Evolutionary conservation across 2,113 vertebrate genomes (phyloP), one percentile per base, ranked within the genome.

Genomic region (Dicentrarchus labrax): DNA sequence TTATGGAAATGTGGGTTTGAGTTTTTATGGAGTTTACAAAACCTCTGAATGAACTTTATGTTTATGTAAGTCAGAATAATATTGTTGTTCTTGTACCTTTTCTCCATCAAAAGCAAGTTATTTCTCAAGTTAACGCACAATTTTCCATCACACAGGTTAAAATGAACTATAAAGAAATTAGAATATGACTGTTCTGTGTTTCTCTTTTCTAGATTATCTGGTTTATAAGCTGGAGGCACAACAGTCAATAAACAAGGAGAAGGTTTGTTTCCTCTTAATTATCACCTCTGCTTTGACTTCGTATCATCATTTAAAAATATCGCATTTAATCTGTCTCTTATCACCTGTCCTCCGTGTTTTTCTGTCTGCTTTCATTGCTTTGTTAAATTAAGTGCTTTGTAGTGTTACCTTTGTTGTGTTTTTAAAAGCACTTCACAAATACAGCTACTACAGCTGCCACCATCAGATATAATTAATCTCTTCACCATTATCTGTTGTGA

Each of bases 171-270:
- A 4, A 50, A 21, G 66, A 24, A 8, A 76, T 7, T 59, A n/a
- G 45, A 56, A 10, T 30, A 67, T 21, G n/a, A 3, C 12, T 60
- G 15, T 47, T 22, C 2, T 81, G 0, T 79, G 61, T 4, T 57
- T 74, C 22, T 86, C 11, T 85, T 51, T 93, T 83, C 11, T 72
- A 99, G 98, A 99, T 96, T 98, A 96, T 92, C 96, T 99, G 92
- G 96, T 97, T 95, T 98, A 98, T 94, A 99, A 99, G 91, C 90
- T 98, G 75, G 98, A 99, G 95, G 92, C 97, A 79, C 98, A 99
- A 83, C 98, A 99, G 94, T 97, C 97, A 1, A 84, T 99, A 84
- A 99, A 97, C 95, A 99, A 99, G 94, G 98, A 99, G 94, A 98
- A 98, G 97, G 98, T 99, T 95, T 10, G 56, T 82, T 30, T 62